Evolutionary conservation across 2,888 invertebrate species (phyloP).

Genomic region (Caenorhabditis imperialis): DNA sequence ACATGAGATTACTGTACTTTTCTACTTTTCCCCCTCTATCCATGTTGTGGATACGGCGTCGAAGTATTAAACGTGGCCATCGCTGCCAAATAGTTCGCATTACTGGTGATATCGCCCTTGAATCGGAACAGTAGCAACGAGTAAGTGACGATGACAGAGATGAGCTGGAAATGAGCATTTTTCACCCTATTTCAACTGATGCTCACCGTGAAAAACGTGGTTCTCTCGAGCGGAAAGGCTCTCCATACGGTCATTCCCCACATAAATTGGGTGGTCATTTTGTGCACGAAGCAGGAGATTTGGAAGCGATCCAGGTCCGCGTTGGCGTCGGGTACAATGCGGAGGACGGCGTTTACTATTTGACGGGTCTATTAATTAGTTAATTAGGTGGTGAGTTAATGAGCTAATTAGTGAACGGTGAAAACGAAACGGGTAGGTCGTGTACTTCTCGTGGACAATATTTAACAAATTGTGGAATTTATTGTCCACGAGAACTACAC

Average conservation of each 20-base stretch:
- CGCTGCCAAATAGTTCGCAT: constrained; percentile 35
- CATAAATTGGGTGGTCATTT: constrained; percentile 77
- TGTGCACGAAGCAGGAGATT: constrained; percentile 77
- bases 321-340: constrained; percentile 73
- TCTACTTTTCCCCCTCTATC: no score
- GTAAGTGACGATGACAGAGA: constrained; percentile 76
- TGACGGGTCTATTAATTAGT: constrained; percentile 66
- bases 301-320: constrained; percentile 75
- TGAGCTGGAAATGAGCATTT: constrained; percentile 63
- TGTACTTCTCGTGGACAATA: no score
- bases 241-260: constrained; percentile 78
- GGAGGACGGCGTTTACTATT: constrained; percentile 73
- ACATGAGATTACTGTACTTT: no score
- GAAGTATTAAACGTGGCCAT: constrained; percentile 27
- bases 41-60: no score
- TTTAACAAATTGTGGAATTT: no score
- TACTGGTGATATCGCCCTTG: constrained; percentile 64
- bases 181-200: no score
- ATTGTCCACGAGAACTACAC: no score
- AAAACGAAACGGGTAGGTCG: no score
- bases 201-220: constrained; percentile 76
- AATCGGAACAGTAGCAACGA: constrained; percentile 75
- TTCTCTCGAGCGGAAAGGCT: constrained; percentile 76
- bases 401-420: no score
- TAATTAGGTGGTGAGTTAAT: no score